Evolutionary conservation across 2,797 vertebrate species (phyloP).

Genomic region (Pseudotriccus pelzelni): DNA sequence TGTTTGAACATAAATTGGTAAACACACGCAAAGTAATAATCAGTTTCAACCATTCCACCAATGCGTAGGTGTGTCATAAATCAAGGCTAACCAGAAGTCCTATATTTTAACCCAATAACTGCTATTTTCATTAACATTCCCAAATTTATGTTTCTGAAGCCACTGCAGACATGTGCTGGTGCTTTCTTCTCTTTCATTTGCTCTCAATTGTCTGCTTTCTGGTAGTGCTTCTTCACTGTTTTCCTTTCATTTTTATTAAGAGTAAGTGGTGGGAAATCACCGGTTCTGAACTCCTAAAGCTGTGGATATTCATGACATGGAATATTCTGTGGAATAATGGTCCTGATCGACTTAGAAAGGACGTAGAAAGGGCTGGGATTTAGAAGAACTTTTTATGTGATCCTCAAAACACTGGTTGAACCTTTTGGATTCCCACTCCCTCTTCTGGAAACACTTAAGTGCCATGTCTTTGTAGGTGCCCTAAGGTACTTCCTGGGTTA

Average conservation of each 20-base stretch:
- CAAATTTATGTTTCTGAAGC: background rate
- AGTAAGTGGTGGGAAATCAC: background rate
- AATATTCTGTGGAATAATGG: background rate
- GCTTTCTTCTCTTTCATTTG: background rate
- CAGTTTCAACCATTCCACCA: background rate
- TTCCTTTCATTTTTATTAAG: background rate
- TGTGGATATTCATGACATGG: background rate
- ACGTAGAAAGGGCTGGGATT: background rate
- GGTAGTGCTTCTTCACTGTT: background rate
- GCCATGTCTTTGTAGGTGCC: rapidly evolving
- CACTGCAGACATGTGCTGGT: rapidly evolving
- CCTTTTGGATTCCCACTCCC: background rate
- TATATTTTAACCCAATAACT: background rate
- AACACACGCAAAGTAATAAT: background rate
- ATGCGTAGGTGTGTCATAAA: background rate
- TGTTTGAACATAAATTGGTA: background rate
- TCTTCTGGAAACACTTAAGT: background rate
- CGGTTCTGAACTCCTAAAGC: background rate
- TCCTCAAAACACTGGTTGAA: background rate
- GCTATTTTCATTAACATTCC: background rate
- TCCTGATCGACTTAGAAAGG: background rate
- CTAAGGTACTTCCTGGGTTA: background rate
- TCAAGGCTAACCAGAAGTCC: background rate
- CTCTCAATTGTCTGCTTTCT: background rate
- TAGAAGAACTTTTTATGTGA: background rate